Conservation (phyloP, 1,140 invertebrate species). For the Psilanteris sp. region DNA sequence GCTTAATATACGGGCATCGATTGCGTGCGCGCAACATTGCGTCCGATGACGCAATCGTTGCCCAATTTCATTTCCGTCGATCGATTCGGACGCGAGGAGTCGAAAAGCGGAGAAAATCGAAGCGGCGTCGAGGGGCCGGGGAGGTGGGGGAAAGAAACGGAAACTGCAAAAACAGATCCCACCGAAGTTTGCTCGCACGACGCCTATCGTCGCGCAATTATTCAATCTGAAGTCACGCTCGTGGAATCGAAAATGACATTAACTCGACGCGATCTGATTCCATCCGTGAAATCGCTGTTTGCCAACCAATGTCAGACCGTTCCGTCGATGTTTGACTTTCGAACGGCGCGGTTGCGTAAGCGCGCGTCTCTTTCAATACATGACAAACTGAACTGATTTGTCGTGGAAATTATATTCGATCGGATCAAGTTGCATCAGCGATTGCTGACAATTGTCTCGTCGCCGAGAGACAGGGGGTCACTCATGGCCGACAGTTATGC, state of each 20-base stretch:
- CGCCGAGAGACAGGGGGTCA: conserved; percentile 28
- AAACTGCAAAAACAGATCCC: too few relatives aligned
- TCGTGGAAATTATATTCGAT: conserved; percentile 47
- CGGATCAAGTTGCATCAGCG: conserved; percentile 24
- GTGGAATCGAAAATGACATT: conserved; percentile 25
- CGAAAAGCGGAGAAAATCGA: too few relatives aligned
- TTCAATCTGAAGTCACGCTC: conserved; percentile 11
- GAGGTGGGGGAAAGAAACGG: too few relatives aligned
- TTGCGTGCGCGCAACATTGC: too few relatives aligned
- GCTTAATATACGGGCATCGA: too few relatives aligned
- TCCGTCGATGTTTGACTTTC: conserved; percentile 20
- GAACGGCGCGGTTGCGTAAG: conserved; percentile 19
- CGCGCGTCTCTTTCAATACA: conserved; percentile 14
- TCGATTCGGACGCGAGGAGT: too few relatives aligned
- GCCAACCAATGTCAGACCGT: conserved; percentile 19
- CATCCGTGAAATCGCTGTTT: conserved; percentile 18
- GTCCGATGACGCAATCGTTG: too few relatives aligned
- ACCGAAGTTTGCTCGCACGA: conserved; percentile 12
- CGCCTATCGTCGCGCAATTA: conserved; percentile 27
- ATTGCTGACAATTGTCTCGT: conserved; percentile 50
- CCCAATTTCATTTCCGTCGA: too few relatives aligned
- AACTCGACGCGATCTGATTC: conserved; percentile 21
- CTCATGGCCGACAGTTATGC: conserved; percentile 41
- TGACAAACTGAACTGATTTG: conserved; percentile 47
- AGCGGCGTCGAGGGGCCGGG: too few relatives aligned